Base-by-base conservation (phyloP, 2,888 invertebrate species). In the Ypsolopha sequella region DNA sequence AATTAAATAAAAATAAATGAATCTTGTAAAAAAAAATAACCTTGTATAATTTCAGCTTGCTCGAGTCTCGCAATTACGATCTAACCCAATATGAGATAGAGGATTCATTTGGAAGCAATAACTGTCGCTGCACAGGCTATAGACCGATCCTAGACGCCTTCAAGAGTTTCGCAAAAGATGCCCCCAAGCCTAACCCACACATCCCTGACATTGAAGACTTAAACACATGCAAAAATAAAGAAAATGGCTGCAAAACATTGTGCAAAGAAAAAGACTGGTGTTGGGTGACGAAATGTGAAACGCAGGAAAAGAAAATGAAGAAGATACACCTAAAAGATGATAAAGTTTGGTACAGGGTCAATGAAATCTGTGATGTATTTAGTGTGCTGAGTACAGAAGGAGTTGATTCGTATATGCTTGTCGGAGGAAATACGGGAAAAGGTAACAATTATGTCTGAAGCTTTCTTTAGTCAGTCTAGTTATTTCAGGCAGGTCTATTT, bases 101-200 rank as follows among this genome's bases (percentile, higher is more conserved):
- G 64, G 88, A 90, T 59, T 84, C 88, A 0, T 90, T 91, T 60
- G 91, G 89, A 35, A 88, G 91, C 38, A 91, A 91, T 58, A 85
- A 92, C 52, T 91, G 92, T 58, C 78, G 92, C 41, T 92, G 91
- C 60, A 92, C 92, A 2, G 89, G 89, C 1, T 89, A 89, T 60
- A 66, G 89, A 44, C 79, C 89, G 6, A 89, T 90, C 52, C 54
- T 79, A 11, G 80, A 88, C 54, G 89, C 88, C 6, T 89, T 89
- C 67, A 89, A 89, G 62, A 78, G 87, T 0, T 73, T 91, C 51
- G 84, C 87, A 36, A 68, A 59, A 8, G 85, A 88, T 59, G 76
- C 81, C 2, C 59, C 66, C 10, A 56, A 66, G 52, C 52, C 60
- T 8, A 57, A 24, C 24, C 24, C 50, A n/a, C 50, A 58, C 10